phyloP scores from a whole-genome alignment of 2,113 vertebrate species.

The Mugil cephalus region DNA sequence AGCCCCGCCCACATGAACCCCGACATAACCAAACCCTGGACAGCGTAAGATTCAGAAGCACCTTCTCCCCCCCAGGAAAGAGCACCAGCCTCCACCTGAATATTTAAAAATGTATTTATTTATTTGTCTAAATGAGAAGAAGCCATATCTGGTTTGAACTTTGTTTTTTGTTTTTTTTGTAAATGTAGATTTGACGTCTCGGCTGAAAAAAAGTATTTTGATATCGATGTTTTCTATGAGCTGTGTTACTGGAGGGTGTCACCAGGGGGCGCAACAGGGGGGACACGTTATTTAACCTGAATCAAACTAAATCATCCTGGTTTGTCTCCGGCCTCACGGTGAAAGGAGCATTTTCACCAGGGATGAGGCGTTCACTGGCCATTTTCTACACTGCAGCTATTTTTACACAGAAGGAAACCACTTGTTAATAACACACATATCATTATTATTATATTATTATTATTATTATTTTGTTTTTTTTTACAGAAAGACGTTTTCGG shows the following conservation, averaged over 20 bases:
- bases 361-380: slow-evolving; percentile 15
- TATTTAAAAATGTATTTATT: slow-evolving; percentile 60
- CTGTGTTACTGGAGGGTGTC: no score
- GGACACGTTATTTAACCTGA: no score
- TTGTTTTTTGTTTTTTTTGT: slow-evolving; percentile 33
- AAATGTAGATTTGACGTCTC: slow-evolving; percentile 26
- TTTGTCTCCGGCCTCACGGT: no score
- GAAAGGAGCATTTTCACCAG: slow-evolving; percentile 27
- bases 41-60: background rate
- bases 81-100: background rate
- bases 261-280: no score
- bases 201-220: slow-evolving; percentile 35
- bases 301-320: no score
- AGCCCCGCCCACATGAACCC: background rate
- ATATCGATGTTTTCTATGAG: slow-evolving; percentile 28
- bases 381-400: slow-evolving; percentile 62
- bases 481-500: slow-evolving; percentile 46
- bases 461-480: slow-evolving; percentile 41
- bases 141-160: slow-evolving; percentile 62
- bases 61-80: slow-evolving; percentile 73
- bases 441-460: no score
- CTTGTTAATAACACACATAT: slow-evolving; percentile 15
- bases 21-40: background rate
- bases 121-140: slow-evolving; percentile 16
- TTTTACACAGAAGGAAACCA: slow-evolving; percentile 35